Percentiles rank a stretch among this genome's conserved stretches.
These are phyloP conservation scores for Nibea coibor DNA, from an alignment of 2,113 vertebrate genomes.

Conservation along the genomic window DNA sequence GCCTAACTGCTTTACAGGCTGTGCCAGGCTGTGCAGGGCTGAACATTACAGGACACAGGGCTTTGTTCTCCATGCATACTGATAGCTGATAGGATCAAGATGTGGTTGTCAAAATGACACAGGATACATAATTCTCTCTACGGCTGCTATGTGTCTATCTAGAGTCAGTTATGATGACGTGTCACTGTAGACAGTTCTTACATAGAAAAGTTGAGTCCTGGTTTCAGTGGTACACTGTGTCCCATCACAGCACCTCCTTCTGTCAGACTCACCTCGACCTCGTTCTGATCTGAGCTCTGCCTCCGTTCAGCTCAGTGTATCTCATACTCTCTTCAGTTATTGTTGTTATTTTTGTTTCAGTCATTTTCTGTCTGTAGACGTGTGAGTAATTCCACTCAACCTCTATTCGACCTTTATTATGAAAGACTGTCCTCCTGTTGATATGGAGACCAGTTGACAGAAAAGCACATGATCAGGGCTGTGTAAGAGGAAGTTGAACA, in stretches of 20 bases:
- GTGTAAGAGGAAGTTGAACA: not conserved
- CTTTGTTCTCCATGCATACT: constrained; percentile 5
- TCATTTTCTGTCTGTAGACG: too few species aligned
- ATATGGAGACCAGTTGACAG: not conserved
- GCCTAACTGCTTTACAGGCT: not conserved
- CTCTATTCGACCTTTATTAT: not conserved
- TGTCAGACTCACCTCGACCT: not conserved
- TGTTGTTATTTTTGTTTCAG: not conserved
- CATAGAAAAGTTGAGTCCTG: not conserved
- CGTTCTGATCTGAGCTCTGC: not conserved
- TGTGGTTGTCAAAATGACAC: not conserved
- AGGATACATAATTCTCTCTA: not conserved
- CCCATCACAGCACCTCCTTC: not conserved
- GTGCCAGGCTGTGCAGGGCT: not conserved
- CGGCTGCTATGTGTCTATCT: not conserved
- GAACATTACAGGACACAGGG: not conserved
- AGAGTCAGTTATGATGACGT: not conserved
- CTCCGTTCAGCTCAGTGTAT: not conserved
- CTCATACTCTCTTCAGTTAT: not conserved
- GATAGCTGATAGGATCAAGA: not conserved
- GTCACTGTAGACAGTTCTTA: too few species aligned
- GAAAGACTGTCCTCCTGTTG: not conserved
- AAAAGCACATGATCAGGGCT: not conserved
- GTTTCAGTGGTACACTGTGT: not conserved
- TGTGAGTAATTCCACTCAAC: too few species aligned